These are phyloP conservation scores for Drosophila pseudotakahashii DNA, from an alignment of 2,888 invertebrate genomes.

Conservation along the genomic window DNA sequence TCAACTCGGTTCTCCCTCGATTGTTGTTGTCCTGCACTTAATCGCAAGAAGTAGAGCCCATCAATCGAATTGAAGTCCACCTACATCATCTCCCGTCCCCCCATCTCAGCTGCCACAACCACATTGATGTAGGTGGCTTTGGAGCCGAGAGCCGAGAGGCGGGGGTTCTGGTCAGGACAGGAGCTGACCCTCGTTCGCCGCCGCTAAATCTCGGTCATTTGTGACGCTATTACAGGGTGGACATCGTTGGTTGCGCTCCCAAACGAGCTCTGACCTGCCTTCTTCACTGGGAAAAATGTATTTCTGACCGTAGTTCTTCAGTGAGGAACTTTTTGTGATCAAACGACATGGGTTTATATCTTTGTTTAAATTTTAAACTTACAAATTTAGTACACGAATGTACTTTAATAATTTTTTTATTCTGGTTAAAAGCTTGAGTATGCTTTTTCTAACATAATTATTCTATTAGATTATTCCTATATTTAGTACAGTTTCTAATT, in stretches of 20 bases:
- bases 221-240: conserved; percentile 65
- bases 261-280: not conserved
- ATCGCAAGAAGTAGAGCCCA: conserved; percentile 64
- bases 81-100: conserved; percentile 11
- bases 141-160: not conserved
- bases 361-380: too few relatives aligned
- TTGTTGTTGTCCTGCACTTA: conserved; percentile 48
- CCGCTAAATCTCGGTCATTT: conserved; percentile 74
- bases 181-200: conserved; percentile 34
- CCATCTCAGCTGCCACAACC: conserved; percentile 6
- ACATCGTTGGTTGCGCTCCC: conserved; percentile 4
- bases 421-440: too few relatives aligned
- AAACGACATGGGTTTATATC: too few relatives aligned
- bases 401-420: too few relatives aligned
- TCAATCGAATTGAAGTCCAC: conserved; percentile 75
- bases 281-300: not conserved
- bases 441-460: too few relatives aligned
- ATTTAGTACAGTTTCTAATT: too few relatives aligned
- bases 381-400: too few relatives aligned
- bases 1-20: conserved; percentile 7
- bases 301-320: not conserved
- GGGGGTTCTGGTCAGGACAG: conserved; percentile 41
- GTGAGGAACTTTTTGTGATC: too few relatives aligned
- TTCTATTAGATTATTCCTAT: too few relatives aligned
- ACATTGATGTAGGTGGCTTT: conserved; percentile 42